Conservation (phyloP, 2,797 vertebrate species). For the Chanos chanos region DNA sequence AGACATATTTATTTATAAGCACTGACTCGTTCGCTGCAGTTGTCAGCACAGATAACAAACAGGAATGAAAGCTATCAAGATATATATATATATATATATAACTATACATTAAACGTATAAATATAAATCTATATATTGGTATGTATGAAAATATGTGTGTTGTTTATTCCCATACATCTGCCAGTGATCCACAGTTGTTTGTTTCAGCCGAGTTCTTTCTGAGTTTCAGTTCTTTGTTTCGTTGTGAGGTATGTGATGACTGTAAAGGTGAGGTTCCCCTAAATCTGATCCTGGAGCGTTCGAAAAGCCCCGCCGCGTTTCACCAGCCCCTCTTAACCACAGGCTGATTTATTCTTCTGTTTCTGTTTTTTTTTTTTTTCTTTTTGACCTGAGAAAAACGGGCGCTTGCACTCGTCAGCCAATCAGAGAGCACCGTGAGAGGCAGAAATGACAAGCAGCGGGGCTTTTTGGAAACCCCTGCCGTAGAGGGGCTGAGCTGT, state of each 20-base stretch:
- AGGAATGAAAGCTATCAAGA: constrained; percentile 54
- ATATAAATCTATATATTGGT: constrained; percentile 55
- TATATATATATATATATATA: constrained; percentile 45
- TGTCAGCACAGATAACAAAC: constrained; percentile 52
- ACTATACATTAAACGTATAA: constrained; percentile 52
- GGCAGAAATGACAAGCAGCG: too few relatives aligned
- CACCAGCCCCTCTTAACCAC: too few relatives aligned
- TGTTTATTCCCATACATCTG: constrained; percentile 66
- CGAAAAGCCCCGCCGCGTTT: too few relatives aligned
- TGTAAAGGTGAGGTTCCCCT: too few relatives aligned
- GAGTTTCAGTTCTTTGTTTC: too few relatives aligned
- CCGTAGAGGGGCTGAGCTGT: too few relatives aligned
- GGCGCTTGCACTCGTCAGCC: constrained; percentile 3
- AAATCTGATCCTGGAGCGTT: too few relatives aligned
- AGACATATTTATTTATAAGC: constrained; percentile 37
- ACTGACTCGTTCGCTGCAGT: too few relatives aligned
- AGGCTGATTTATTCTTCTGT: neutral
- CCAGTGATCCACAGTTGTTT: constrained; percentile 30
- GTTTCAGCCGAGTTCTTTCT: constrained; percentile 50
- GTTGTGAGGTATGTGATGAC: too few relatives aligned
- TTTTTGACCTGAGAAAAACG: constrained; percentile 11
- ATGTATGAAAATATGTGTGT: constrained; percentile 51
- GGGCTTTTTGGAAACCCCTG: too few relatives aligned
- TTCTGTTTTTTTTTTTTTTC: constrained; percentile 5
- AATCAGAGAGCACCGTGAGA: too few relatives aligned